A percentile compares a stretch with the other conserved stretches of the same genome.
Conservation (phyloP, 2,888 invertebrate species). For the Podabrus alpinus region DNA sequence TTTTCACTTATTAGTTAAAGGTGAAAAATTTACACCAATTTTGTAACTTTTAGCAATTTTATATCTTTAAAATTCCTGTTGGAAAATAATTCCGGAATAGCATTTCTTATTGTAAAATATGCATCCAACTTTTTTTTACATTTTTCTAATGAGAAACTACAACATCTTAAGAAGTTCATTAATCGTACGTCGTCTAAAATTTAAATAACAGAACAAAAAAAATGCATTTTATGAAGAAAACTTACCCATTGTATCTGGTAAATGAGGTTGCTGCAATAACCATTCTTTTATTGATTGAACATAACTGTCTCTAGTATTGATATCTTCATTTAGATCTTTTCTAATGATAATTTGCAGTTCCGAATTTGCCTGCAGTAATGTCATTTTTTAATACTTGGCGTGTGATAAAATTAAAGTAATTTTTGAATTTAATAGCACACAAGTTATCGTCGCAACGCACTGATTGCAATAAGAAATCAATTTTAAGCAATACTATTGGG, state of each 20-base stretch:
- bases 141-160: conserved; percentile 85
- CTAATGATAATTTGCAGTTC: conserved; percentile 57
- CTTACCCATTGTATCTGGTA: conserved; percentile 69
- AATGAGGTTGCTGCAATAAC: conserved; percentile 68
- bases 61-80: conserved; percentile 75
- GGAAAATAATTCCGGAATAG: conserved; percentile 80
- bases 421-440: too few species aligned
- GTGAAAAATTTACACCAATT: conserved; percentile 65
- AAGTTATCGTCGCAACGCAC: too few species aligned
- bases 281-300: conserved; percentile 68
- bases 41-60: conserved; percentile 71
- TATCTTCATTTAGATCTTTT: conserved; percentile 60
- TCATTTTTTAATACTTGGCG: too few species aligned
- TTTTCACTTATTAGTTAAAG: too few species aligned
- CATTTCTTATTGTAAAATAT: conserved; percentile 85
- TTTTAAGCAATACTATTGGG: too few species aligned
- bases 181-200: conserved; percentile 70
- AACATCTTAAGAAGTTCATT: conserved; percentile 83
- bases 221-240: not conserved
- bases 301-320: conserved; percentile 61
- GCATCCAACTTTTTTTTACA: conserved; percentile 84
- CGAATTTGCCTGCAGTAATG: conserved; percentile 54
- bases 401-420: too few species aligned
- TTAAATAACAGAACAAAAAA: not conserved
- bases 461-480: too few species aligned